These are phyloP conservation scores for Heliothis peltigera DNA, from an alignment of 2,888 invertebrate species.

Conservation along the genomic window DNA sequence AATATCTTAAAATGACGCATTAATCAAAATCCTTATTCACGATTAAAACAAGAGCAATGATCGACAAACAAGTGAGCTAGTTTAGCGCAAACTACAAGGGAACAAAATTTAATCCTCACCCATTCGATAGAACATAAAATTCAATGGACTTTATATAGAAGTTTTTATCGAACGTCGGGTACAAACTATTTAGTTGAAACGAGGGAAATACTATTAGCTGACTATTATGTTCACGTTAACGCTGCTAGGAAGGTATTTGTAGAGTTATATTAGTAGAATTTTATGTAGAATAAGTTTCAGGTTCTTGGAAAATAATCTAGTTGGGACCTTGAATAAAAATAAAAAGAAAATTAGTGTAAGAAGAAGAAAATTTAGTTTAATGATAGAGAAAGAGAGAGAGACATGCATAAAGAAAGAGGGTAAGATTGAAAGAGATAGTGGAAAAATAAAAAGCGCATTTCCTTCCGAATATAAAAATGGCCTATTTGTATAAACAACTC, in stretches of 20 bases:
- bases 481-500: too few species aligned
- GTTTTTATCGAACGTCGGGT: conserved; percentile 24
- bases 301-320: not conserved
- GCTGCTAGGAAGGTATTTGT: conserved; percentile 4
- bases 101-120: conserved; percentile 24
- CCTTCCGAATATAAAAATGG: too few species aligned
- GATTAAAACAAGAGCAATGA: not conserved
- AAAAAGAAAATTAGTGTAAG: too few species aligned
- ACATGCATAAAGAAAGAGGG: too few species aligned
- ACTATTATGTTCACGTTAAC: conserved; percentile 4
- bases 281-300: not conserved
- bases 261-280: not conserved
- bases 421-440: too few species aligned
- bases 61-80: not conserved
- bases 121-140: conserved; percentile 23
- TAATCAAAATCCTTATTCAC: not conserved
- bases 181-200: conserved; percentile 10
- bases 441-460: too few species aligned
- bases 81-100: conserved; percentile 13
- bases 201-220: not conserved
- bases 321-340: not conserved
- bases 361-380: too few species aligned
- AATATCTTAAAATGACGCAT: not conserved
- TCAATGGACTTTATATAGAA: conserved; percentile 21
- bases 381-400: too few species aligned